phyloP scores from a whole-genome alignment of 2,113 vertebrate genomes.

The Pardalotus punctatus region DNA sequence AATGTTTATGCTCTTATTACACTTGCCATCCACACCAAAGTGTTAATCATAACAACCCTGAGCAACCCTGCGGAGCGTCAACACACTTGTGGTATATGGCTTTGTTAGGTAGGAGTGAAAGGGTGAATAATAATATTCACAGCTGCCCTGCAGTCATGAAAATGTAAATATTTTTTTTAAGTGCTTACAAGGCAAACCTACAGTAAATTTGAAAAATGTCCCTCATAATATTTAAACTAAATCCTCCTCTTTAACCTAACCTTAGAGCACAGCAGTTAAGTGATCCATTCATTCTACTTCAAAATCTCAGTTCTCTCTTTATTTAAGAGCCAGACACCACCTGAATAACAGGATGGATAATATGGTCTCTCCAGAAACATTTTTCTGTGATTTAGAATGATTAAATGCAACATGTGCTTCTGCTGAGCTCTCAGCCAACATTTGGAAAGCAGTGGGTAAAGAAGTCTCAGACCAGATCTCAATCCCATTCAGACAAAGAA shows the following conservation, averaged over 20 bases:
- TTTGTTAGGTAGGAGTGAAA: background rate
- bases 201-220: constrained; percentile 71
- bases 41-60: constrained; percentile 44
- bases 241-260: constrained; percentile 61
- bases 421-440: background rate
- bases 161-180: constrained; percentile 72
- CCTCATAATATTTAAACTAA: constrained; percentile 66
- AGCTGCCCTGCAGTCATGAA: constrained; percentile 46
- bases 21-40: constrained; percentile 28
- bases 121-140: constrained; percentile 42
- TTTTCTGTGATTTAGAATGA: background rate
- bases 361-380: background rate
- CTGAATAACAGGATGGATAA: constrained; percentile 37
- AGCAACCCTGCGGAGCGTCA: background rate
- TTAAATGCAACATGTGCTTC: background rate
- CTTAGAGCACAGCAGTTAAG: constrained; percentile 58
- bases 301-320: constrained; percentile 47
- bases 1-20: constrained; percentile 63
- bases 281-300: constrained; percentile 62
- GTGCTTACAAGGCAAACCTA: constrained; percentile 71
- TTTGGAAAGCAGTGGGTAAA: background rate
- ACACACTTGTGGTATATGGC: background rate
- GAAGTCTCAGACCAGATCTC: background rate
- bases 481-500: background rate
- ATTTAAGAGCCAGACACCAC: constrained; percentile 31